Conservation (phyloP, 2,113 vertebrate genomes). For the Notothenia coriiceps region DNA sequence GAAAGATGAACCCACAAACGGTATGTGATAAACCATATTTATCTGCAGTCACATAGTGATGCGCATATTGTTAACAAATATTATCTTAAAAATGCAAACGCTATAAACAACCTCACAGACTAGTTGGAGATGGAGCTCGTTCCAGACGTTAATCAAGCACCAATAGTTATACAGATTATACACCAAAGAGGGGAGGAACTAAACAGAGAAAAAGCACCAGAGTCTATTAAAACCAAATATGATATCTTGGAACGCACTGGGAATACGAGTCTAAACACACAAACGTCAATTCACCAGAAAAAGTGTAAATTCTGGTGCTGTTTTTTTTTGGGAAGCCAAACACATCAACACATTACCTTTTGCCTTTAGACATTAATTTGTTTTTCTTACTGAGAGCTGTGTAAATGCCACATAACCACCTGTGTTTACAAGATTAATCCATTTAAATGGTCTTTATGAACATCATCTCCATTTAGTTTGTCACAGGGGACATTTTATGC, state of each 20-base stretch:
- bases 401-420: background rate
- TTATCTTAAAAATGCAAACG: too few species aligned
- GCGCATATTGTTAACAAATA: too few species aligned
- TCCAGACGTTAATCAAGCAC: too few species aligned
- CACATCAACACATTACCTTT: too few species aligned
- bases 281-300: background rate
- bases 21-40: slow-evolving; percentile 67
- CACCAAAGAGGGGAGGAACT: background rate
- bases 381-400: background rate
- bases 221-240: background rate
- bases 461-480: background rate
- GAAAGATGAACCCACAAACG: slow-evolving; percentile 92
- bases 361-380: background rate
- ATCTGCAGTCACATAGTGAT: background rate
- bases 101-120: too few species aligned
- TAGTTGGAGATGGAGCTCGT: too few species aligned
- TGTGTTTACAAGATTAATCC: background rate
- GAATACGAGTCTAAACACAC: background rate
- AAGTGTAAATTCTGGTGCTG: background rate
- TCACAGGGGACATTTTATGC: background rate
- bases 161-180: background rate
- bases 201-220: background rate
- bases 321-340: background rate
- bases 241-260: background rate
- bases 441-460: background rate